These are phyloP conservation scores for Stegophylla sp. DNA, from an alignment of 2,888 invertebrate species.

Conservation along the genomic window DNA sequence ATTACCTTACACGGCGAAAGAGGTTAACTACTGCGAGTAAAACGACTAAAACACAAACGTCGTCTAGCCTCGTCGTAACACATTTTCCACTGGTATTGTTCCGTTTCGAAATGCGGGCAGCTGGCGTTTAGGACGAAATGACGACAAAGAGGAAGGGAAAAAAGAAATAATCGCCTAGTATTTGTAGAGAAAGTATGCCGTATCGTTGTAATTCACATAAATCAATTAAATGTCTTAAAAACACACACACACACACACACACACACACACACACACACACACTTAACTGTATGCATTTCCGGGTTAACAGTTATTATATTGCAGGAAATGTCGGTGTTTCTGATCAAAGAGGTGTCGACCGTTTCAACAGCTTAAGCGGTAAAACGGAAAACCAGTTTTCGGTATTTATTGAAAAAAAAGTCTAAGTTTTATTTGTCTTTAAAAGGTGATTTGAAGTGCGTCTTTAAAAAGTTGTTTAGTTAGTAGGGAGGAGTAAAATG, in stretches of 20 bases:
- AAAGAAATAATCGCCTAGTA: conserved; percentile 26
- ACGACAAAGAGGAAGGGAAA: conserved; percentile 8
- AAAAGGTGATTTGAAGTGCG: conserved; percentile 17
- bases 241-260: background rate
- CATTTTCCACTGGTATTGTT: conserved; percentile 53
- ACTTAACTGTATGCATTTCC: conserved; percentile 29
- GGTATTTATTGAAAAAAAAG: conserved; percentile 14
- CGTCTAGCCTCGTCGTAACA: conserved; percentile 55
- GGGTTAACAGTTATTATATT: conserved; percentile 24
- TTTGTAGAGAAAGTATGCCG: conserved; percentile 55
- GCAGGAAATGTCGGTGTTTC: conserved; percentile 21
- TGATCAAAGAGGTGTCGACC: conserved; percentile 53
- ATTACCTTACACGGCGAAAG: conserved; percentile 53
- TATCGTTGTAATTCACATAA: conserved; percentile 45
- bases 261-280: background rate
- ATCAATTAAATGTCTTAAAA: conserved; percentile 55
- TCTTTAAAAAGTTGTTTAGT: conserved; percentile 19
- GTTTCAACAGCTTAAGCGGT: conserved; percentile 18
- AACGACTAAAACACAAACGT: conserved; percentile 31
- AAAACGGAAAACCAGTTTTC: conserved; percentile 39
- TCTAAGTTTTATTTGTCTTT: conserved; percentile 7
- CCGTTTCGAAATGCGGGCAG: conserved; percentile 52
- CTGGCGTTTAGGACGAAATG: conserved; percentile 34
- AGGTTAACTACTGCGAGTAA: conserved; percentile 55
- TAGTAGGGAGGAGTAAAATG: background rate